Base-by-base conservation (phyloP, 2,888 invertebrate genomes). In the Chrysolina haemoptera region DNA sequence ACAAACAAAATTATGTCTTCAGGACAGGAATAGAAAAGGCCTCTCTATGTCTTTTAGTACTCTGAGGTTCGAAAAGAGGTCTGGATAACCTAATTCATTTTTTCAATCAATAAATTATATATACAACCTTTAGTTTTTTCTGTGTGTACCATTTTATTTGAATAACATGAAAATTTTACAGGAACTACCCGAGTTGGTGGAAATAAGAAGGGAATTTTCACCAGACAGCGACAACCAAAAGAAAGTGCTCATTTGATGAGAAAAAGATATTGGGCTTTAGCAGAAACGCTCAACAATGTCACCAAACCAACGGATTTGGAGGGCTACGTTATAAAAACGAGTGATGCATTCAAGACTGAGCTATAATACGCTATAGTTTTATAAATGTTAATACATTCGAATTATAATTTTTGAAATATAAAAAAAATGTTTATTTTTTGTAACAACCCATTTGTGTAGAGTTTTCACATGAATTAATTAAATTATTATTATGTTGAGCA, bases 171-270 rank as follows among this genome's bases (percentile, higher is more conserved):
- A 50, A 16, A 9, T 4, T 18, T 50, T 50, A n/a, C 50, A 50
- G 50, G 0, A 18, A 8, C 10, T 1, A 18, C 1, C n/a, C 50
- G 50, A n/a, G 95, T 95, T 18, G 94, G 94, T 0, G 96, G 96
- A n/a, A 96, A 96, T 87, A 94, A 93, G 85, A 96, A 96, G 86
- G 96, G 96, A 8, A 92, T 98, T 68, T 96, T 98, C 86, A 98
- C 98, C 0, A 90, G 98, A 55, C 92, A 93, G 66, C 90, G 98
- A 12, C 95, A 98, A 86, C 98, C 98, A 0, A 98, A 98, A 88
- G 91, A 94, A 73, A 92, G 94, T 0, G 98, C 98, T 14, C 94
- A 95, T 88, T 91, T 94, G 70, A 88, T 98, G 22, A 91, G 97
- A 46, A 91, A 92, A 81, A 91, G 98, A 22, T 97, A 98, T 87